Evolutionary conservation across 1,140 invertebrate genomes (phyloP), one percentile per base, ranked within the genome.

Genomic region (Rhagoletis pomonella): DNA sequence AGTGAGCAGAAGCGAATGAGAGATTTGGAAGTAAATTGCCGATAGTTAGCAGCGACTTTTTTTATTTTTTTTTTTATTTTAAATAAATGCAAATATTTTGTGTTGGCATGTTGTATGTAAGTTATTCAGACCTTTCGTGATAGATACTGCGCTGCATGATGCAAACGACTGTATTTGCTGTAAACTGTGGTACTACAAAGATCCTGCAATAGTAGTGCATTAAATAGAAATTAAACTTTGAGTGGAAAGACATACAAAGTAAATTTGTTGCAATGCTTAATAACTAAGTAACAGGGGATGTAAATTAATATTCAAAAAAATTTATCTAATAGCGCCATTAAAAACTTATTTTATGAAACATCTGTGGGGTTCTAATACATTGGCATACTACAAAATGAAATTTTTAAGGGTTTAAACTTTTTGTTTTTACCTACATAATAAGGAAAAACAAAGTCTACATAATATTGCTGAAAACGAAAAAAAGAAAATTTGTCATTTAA

Each of bases 91-190:
- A 55, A 50, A 44, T 17, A 17, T 47, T 55, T 42, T 55, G n/a
- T 55, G n/a, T 9, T 62, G 10, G 17, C 17, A 4, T 62, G 3
- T 81, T 19, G 47, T 81, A 81, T 5, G 47, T 81, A 81, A 29
- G 47, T 58, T 10, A 55, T 81, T 89, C 91, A 90, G 90, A 92
- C 91, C 91, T 92, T 92, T 90, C 91, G 89, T 59, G 91, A 90
- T 44, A 92, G 88, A 89, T 90, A 91, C 73, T 91, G 88, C 58
- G 90, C 91, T 89, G 90, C 91, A 90, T 89, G 89, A 85, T 90
- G 90, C 85, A 92, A 90, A 86, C 91, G 91, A 90, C 89, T 91
- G 85, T 90, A 91, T 87, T 90, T 90, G 73, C n/a, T 81, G 73
- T 81, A 81, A 81, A 55, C 44, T 55, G 73, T 81, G 73, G 47